Percentiles rank a stretch among this genome's conserved stretches.
phyloP scores from a whole-genome alignment of 2,113 vertebrate genomes.

The Salvelinus sp. region DNA sequence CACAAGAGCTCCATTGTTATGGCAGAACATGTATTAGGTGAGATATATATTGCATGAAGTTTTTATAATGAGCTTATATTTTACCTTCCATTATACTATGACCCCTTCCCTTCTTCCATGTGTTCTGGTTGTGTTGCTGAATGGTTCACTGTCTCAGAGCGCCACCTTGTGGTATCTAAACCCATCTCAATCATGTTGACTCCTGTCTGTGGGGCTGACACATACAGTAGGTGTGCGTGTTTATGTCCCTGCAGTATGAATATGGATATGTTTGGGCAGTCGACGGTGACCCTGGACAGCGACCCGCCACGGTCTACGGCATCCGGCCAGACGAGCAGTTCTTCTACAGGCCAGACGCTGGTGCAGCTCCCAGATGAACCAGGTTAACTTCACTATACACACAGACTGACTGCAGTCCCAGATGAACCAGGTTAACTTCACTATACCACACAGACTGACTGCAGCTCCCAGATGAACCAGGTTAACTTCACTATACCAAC shows the following conservation, averaged over 20 bases:
- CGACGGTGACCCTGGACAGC: constrained; percentile 63
- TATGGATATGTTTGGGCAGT: constrained; percentile 74
- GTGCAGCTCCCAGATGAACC: constrained; percentile 69
- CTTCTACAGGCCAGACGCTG: constrained; percentile 69
- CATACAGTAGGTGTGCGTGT: background rate
- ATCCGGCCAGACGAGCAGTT: constrained; percentile 82
- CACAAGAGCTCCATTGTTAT: constrained; percentile 24
- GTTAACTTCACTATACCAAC: background rate
- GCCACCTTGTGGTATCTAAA: constrained; percentile 56
- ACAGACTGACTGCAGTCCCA: too few species aligned
- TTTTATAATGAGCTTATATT: constrained; percentile 5
- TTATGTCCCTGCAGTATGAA: constrained; percentile 40
- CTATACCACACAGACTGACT: too few species aligned
- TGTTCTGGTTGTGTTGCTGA: background rate
- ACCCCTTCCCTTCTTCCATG: background rate
- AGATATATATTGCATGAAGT: constrained; percentile 34
- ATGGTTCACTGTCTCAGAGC: constrained; percentile 36
- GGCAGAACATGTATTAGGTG: constrained; percentile 39
- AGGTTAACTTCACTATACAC: too few species aligned
- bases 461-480: background rate
- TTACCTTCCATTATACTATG: too few species aligned
- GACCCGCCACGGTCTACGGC: constrained; percentile 80
- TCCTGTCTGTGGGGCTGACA: too few species aligned
- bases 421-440: too few species aligned
- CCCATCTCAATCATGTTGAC: too few species aligned